A percentile compares a stretch with the other conserved stretches of the same genome.
phyloP scores from a whole-genome alignment of 2,113 vertebrate genomes.

The Clupea harengus region DNA sequence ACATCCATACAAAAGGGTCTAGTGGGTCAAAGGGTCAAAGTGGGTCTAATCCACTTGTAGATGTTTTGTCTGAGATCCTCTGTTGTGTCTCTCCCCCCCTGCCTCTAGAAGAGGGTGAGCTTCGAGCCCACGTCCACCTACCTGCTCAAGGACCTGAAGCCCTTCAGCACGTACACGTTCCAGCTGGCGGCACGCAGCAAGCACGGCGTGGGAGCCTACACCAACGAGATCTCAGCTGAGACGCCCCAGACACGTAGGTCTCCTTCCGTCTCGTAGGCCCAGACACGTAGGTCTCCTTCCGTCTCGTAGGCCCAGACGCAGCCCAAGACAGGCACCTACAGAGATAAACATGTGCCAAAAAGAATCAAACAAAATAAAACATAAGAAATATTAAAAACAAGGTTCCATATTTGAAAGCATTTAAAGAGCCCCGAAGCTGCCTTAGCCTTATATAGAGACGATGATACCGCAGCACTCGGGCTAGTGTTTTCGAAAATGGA shows the following conservation, averaged over 20 bases:
- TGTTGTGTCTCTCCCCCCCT: neutral
- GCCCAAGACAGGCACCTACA: neutral
- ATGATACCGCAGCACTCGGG: neutral
- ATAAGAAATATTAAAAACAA: neutral
- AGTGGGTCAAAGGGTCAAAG: no score
- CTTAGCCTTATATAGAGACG: neutral
- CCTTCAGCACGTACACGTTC: constrained; percentile 93
- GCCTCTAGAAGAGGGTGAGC: constrained; percentile 82
- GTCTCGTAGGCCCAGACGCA: constrained; percentile 42
- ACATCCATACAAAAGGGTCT: neutral
- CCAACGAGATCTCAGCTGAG: constrained; percentile 92
- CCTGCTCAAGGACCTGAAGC: constrained; percentile 90
- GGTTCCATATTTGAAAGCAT: neutral
- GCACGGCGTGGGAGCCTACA: constrained; percentile 92
- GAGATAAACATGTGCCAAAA: neutral
- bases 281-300: constrained; percentile 98
- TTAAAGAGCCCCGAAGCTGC: neutral
- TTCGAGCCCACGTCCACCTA: constrained; percentile 90
- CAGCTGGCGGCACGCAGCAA: constrained; percentile 93
- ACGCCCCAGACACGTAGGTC: constrained; percentile 99
- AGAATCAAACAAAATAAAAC: neutral
- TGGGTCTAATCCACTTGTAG: no score
- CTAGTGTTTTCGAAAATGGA: constrained; percentile 67
- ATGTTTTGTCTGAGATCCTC: neutral
- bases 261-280: no score